Evolutionary conservation across 2,888 invertebrate genomes (phyloP).

Genomic region (Mesodorylaimus sp.): DNA sequence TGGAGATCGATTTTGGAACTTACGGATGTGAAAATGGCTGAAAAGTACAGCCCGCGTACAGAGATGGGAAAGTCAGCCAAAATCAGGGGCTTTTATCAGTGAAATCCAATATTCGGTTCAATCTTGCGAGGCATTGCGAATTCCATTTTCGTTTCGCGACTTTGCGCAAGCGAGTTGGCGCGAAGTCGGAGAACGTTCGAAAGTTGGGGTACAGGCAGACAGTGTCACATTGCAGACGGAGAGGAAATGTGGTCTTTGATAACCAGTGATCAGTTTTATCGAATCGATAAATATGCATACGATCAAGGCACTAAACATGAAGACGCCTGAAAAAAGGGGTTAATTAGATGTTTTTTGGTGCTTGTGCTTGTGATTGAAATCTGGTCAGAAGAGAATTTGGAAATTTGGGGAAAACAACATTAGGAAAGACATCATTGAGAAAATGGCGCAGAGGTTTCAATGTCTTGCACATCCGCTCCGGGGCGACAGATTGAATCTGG

Average conservation of each 20-base stretch:
- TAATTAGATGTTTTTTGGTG: too few relatives aligned
- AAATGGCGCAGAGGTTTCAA: too few relatives aligned
- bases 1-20: constrained; percentile 14
- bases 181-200: neutral
- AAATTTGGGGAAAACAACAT: too few relatives aligned
- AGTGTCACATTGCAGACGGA: constrained; percentile 31
- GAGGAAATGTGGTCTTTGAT: constrained; percentile 35
- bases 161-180: constrained; percentile 12
- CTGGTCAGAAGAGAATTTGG: too few relatives aligned
- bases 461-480: too few relatives aligned
- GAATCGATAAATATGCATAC: constrained; percentile 36
- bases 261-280: constrained; percentile 34
- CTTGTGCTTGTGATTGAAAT: too few relatives aligned
- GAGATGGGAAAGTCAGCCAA: constrained; percentile 33
- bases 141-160: neutral
- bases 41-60: constrained; percentile 34
- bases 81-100: neutral
- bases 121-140: neutral
- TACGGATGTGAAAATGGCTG: constrained; percentile 33
- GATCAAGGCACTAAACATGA: constrained; percentile 34
- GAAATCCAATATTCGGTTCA: neutral
- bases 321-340: constrained; percentile 30
- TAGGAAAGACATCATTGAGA: too few relatives aligned
- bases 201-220: constrained; percentile 20
- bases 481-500: too few relatives aligned